phyloP scores from a whole-genome alignment of 2,888 invertebrate genomes.

The Helleia helle region DNA sequence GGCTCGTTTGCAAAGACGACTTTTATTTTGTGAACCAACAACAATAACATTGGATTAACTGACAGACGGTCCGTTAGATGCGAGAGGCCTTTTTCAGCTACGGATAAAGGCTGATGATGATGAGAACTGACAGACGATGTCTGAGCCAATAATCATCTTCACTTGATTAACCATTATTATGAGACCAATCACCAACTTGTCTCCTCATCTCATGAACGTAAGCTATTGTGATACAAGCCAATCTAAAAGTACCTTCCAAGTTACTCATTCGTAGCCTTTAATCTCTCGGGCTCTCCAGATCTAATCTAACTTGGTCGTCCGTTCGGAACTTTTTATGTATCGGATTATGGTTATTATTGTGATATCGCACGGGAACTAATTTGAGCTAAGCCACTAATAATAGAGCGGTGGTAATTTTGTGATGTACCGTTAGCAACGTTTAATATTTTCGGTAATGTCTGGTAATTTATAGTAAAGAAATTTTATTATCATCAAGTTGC shows the following conservation, averaged over 20 bases:
- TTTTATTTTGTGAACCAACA: too few species aligned
- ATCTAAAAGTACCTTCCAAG: conserved; percentile 11
- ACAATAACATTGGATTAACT: too few species aligned
- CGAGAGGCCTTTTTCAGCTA: too few species aligned
- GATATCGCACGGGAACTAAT: conserved; percentile 15
- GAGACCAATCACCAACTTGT: not conserved
- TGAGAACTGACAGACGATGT: too few species aligned
- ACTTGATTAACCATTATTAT: too few species aligned
- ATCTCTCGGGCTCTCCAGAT: conserved; percentile 25
- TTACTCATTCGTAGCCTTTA: conserved; percentile 17
- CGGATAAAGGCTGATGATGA: too few species aligned
- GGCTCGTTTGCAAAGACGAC: too few species aligned
- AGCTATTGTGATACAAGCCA: conserved; percentile 6
- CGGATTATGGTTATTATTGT: conserved; percentile 35
- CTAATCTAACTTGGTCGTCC: conserved; percentile 60
- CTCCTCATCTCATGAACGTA: not conserved
- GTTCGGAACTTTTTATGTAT: conserved; percentile 29
- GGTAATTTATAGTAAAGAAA: too few species aligned
- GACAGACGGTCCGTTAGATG: too few species aligned
- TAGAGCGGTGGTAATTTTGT: conserved; percentile 6
- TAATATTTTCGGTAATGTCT: not conserved
- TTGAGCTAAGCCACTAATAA: conserved; percentile 15
- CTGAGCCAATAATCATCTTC: too few species aligned
- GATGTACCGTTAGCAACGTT: conserved; percentile 3
- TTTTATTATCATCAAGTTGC: too few species aligned